Percentiles rank a stretch among this genome's conserved stretches.
Conservation (phyloP, 2,113 vertebrate species). For the Colinus virginianus region DNA sequence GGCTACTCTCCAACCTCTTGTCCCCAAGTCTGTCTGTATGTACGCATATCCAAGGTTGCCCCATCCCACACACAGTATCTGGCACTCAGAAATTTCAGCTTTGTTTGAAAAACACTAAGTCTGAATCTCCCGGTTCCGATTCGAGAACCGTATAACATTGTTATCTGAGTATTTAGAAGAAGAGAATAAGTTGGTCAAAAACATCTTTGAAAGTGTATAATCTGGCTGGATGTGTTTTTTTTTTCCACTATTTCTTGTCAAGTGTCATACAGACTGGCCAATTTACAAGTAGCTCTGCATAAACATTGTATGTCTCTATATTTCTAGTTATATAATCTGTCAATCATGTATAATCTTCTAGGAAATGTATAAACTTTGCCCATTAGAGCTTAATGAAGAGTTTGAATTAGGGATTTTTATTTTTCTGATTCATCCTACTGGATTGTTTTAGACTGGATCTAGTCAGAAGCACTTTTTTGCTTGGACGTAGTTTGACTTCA, state of each 20-base stretch:
- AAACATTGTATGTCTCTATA: neutral
- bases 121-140: neutral
- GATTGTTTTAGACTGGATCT: neutral
- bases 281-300: accelerated
- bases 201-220: neutral
- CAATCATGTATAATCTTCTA: neutral
- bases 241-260: neutral
- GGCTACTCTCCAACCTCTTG: neutral
- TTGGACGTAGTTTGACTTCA: neutral
- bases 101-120: neutral
- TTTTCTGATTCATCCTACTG: neutral
- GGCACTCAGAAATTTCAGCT: neutral
- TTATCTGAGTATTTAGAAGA: neutral
- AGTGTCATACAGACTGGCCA: too few relatives aligned
- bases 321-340: neutral
- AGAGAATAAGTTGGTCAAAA: neutral
- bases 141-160: accelerated
- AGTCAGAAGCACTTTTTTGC: neutral
- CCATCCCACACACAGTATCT: too few relatives aligned
- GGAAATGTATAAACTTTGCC: neutral
- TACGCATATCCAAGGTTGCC: neutral
- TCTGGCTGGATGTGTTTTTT: neutral
- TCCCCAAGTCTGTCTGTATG: neutral
- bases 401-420: neutral
- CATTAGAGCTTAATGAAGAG: neutral